These are phyloP conservation scores for Oxyura jamaicensis DNA, from an alignment of 2,113 vertebrate species.

Conservation along the genomic window DNA sequence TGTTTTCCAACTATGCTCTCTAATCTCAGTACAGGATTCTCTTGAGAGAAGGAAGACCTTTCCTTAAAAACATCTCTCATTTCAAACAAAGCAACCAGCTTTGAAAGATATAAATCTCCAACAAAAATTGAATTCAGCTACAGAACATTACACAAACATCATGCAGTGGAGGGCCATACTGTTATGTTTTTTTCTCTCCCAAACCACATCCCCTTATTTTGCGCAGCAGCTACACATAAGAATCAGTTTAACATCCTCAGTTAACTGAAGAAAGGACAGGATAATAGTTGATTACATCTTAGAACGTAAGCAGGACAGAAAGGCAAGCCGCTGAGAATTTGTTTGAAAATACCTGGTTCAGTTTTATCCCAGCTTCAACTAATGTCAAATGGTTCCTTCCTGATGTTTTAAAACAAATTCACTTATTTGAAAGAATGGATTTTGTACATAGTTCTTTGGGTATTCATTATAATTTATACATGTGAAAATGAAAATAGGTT, in stretches of 20 bases:
- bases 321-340: background rate
- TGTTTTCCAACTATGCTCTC: background rate
- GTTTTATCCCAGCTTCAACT: background rate
- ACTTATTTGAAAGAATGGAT: background rate
- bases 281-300: background rate
- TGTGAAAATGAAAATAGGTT: background rate
- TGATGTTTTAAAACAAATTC: background rate
- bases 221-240: background rate
- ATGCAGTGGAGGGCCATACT: background rate
- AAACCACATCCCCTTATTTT: background rate
- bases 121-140: background rate
- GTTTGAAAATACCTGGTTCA: background rate
- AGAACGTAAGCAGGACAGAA: background rate
- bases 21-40: background rate
- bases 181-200: background rate
- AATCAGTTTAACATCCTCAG: background rate
- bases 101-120: background rate
- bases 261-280: background rate
- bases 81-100: background rate
- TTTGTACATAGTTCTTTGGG: background rate
- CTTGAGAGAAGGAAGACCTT: background rate
- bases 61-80: background rate
- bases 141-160: background rate
- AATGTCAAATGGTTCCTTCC: background rate
- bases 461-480: background rate